Conservation (phyloP, 2,888 invertebrate species). For the Nomada fabriciana region DNA sequence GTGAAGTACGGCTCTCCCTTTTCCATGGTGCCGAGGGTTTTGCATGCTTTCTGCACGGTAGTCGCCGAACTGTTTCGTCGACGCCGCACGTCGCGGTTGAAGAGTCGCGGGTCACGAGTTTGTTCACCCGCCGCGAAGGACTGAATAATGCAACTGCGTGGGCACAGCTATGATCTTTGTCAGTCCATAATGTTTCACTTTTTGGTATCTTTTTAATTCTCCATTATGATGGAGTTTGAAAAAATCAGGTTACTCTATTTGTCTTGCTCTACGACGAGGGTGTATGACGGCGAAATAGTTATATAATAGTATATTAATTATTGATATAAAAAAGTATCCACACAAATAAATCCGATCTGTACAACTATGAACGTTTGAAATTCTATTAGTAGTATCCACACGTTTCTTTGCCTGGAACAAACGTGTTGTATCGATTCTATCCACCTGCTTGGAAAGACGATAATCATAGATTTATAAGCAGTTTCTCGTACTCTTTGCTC, state of each 20-base stretch:
- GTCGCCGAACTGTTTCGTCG: background rate
- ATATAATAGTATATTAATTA: too few species aligned
- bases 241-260: too few species aligned
- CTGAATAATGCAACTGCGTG: conserved; percentile 15
- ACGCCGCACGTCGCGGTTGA: background rate
- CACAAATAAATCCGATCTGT: too few species aligned
- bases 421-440: too few species aligned
- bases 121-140: background rate
- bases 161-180: background rate
- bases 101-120: background rate
- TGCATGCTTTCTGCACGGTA: background rate
- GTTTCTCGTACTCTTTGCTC: background rate
- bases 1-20: background rate
- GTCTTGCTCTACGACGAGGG: too few species aligned
- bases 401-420: too few species aligned
- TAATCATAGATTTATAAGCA: conserved; percentile 1
- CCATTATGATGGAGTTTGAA: too few species aligned
- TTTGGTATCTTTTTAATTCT: background rate
- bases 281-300: too few species aligned
- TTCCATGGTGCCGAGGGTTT: background rate
- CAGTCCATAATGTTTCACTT: background rate
- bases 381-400: too few species aligned
- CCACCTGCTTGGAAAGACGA: background rate
- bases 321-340: too few species aligned
- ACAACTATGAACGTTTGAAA: too few species aligned